phyloP scores from a whole-genome alignment of 2,113 vertebrate genomes.

The Isichthys henryi region DNA sequence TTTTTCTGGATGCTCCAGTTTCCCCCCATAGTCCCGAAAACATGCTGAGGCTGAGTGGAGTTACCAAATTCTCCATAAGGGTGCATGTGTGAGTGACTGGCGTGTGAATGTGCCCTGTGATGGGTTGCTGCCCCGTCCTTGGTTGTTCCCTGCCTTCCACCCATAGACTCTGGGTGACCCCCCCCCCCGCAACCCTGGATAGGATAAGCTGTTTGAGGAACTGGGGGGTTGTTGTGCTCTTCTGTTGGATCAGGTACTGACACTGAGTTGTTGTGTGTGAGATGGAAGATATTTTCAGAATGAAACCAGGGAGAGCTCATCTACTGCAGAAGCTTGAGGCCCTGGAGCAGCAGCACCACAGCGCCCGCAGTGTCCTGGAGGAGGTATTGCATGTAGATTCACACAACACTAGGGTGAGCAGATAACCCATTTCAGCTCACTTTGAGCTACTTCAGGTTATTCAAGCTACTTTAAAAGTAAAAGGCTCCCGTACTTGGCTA shows the following conservation, averaged over 20 bases:
- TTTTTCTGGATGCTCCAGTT: no score
- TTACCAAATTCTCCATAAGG: no score
- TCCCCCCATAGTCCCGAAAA: no score
- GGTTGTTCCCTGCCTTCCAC: no score
- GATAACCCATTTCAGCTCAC: not conserved
- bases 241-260: not conserved
- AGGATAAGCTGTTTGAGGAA: no score
- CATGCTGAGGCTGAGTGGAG: no score
- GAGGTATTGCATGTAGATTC: slow-evolving; percentile 3
- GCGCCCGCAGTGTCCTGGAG: not conserved
- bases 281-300: not conserved
- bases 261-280: slow-evolving; percentile 7
- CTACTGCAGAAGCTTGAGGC: not conserved
- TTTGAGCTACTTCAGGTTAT: not conserved
- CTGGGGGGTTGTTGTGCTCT: no score
- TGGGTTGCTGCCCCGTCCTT: no score
- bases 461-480: not conserved
- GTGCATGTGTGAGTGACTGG: no score
- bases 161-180: no score
- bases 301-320: not conserved
- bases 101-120: no score
- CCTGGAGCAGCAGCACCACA: slow-evolving; percentile 3
- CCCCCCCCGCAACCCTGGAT: no score
- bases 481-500: not conserved
- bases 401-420: not conserved